Evolutionary conservation across 64 coral and sea anemone genomes (phyloP), one percentile per base, ranked within the genome.

Genomic region (Stichodactyla mertensii): DNA sequence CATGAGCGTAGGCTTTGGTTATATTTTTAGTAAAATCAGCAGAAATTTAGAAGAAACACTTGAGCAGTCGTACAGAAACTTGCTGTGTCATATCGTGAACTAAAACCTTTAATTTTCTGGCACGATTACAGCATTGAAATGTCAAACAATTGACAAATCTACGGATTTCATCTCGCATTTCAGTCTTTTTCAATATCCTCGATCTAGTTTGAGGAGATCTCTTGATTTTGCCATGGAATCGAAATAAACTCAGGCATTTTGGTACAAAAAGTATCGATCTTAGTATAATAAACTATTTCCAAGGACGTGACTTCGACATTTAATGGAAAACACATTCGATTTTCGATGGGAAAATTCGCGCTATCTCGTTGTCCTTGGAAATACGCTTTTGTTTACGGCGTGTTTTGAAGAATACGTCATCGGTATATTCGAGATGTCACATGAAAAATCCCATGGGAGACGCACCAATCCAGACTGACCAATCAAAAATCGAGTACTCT

Each of bases 391-490:
- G 90, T 91, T 91, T 91, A 87, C 54, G n/a, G 60, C 85, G 58
- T 92, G 90, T 92, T 92, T 92, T 87, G 52, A 79, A 55, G n/a
- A 23, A 56, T 23, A 92, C 90, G 90, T 87, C 85, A 92, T 62
- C 62, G 13, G 85, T 89, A 69, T 80, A 64, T 91, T 85, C 83
- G 83, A 85, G 83, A 85, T 31, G 83, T 85, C 83, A 67, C 58
- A 54, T 86, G 10, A 59, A n/a, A 24, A 31, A 55, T 92, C 90
- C 86, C 89, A 69, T 69, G 89, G 61, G 74, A 36, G 45, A 31
- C n/a, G 53, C 20, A 69, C 11, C n/a, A 36, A 22, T 78, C 9
- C 45, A 52, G n/a, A 71, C 6, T n/a, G 16, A 82, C 90, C 90
- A 92, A 92, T 92, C 59, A 87, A 5, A 20, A 64, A 6, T 28